Base-by-base conservation (phyloP, 2,888 invertebrate genomes). In the Schrankia costaestrigalis region DNA sequence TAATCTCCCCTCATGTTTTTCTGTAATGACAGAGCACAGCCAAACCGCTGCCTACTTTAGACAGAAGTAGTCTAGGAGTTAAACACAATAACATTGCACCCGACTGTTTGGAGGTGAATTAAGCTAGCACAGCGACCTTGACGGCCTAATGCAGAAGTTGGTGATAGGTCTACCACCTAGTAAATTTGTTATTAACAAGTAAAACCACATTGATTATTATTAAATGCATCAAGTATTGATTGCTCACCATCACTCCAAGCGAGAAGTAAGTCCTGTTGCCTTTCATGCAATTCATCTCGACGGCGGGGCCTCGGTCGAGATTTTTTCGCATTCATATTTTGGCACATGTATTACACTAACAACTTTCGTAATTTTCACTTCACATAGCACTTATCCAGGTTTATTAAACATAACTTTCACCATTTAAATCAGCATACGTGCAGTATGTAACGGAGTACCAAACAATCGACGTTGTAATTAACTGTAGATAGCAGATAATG, bases 241-340 rank as follows among this genome's bases (percentile, higher is more conserved):
- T 69, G 41, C 86, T 86, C 68, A 86, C 86, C 87, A 59, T 84
- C 71, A 39, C 71, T 80, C 86, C 87, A 87, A 44, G 78, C 71
- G 31, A 78, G 68, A 30, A 86, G 74, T 55, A 86, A 62, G 49
- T 86, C 85, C 65, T 83, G 83, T 21, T 69, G 71, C 46, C 75
- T 79, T 40, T 83, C 82, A 44, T 72, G 72, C 47, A 76, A 61
- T 38, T 79, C 83, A 68, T 83, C 79, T 35, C 80, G 78, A 37
- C 81, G 74, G 30, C 78, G 73, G 46, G 83, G 80, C 48, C 82
- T 74, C 52, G 78, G 71, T 56, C 81, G 72, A 38, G 62, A 57
- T 41, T 67, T 67, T 56, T 66, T 76, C 41, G 72, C 76, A 57
- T 69, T 79, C 84, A 86, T 85, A 49, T 46, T 63, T 48, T 48